Evolutionary conservation across 1,140 invertebrate species (phyloP).

Genomic region (Bombyx mandarina): DNA sequence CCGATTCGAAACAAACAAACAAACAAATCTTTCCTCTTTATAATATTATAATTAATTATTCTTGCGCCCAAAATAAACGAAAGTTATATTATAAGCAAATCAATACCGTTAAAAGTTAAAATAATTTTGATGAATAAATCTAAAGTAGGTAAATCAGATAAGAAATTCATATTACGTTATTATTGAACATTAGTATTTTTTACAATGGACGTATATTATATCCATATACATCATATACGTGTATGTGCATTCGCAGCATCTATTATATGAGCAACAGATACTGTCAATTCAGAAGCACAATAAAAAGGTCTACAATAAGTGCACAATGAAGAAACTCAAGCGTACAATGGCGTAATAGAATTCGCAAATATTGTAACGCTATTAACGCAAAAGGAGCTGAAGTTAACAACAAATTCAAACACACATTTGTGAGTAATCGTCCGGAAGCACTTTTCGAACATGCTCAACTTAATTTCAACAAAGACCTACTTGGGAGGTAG

Average conservation of each 20-base stretch:
- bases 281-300: conserved; percentile 21
- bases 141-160: too few species aligned
- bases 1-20: too few species aligned
- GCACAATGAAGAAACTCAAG: conserved; percentile 35
- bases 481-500: conserved; percentile 50
- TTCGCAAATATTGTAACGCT: conserved; percentile 65
- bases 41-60: too few species aligned
- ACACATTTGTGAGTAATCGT: conserved; percentile 59
- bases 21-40: too few species aligned
- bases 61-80: too few species aligned
- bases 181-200: too few species aligned
- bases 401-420: conserved; percentile 68
- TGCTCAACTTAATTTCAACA: conserved; percentile 52
- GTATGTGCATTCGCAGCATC: conserved; percentile 34
- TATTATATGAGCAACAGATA: conserved; percentile 5
- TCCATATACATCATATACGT: neutral
- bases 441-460: conserved; percentile 57
- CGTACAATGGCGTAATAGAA: conserved; percentile 65
- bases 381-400: conserved; percentile 66
- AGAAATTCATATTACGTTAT: too few species aligned
- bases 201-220: too few species aligned
- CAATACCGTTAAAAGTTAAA: too few species aligned
- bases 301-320: conserved; percentile 40
- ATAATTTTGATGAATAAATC: too few species aligned
- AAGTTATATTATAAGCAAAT: too few species aligned